Percentiles rank a stretch among this genome's conserved stretches.
Conservation (phyloP, 92 coral and sea anemone species). For the Palythoa heliodiscus region DNA sequence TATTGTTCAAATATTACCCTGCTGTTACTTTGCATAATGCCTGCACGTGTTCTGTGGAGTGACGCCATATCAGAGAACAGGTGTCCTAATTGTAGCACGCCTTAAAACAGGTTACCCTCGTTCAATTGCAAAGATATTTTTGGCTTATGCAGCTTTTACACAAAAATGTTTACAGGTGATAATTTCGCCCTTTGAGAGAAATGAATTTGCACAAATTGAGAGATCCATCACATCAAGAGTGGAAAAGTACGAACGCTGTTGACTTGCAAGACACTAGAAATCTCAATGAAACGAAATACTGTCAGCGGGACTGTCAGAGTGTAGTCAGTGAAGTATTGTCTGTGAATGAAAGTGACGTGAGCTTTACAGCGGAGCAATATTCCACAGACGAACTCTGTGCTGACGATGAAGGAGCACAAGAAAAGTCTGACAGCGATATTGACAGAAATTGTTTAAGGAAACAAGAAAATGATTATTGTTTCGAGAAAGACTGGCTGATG, state of each 20-base stretch:
- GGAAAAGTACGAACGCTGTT: background rate
- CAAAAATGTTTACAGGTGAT: background rate
- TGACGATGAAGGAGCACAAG: constrained; percentile 35
- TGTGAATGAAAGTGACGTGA: constrained; percentile 2
- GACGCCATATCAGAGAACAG: background rate
- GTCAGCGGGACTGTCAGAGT: background rate
- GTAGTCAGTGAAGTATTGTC: constrained; percentile 3
- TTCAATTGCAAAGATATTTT: background rate
- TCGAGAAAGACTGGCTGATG: constrained; percentile 34
- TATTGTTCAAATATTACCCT: background rate
- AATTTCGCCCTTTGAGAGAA: background rate
- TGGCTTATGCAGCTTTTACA: background rate
- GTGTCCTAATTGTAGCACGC: background rate
- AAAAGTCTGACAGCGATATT: constrained; percentile 6
- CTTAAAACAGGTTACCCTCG: background rate
- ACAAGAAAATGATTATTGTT: constrained; percentile 29
- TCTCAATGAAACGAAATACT: background rate
- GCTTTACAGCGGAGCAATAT: background rate
- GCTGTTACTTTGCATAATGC: background rate
- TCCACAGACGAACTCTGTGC: constrained; percentile 32
- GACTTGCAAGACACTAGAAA: background rate
- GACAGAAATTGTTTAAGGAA: constrained; percentile 26
- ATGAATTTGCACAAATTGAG: background rate
- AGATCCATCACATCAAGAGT: background rate
- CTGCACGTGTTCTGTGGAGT: constrained; percentile 10